These are phyloP conservation scores for Eonycteris spelaea DNA, from an alignment of 2,113 vertebrate species.

Conservation along the genomic window DNA sequence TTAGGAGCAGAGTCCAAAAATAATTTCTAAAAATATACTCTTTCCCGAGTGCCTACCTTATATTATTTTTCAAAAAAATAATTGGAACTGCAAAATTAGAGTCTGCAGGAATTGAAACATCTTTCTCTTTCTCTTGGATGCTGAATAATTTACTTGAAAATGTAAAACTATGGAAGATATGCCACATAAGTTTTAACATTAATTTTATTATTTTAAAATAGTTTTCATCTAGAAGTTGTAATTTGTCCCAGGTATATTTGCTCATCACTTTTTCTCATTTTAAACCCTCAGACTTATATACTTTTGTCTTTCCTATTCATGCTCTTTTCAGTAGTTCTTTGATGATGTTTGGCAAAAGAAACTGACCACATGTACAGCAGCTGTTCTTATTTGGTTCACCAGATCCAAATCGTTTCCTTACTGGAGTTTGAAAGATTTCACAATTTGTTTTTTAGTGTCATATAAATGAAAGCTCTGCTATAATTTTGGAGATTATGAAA, in stretches of 20 bases:
- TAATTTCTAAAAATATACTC: too few relatives aligned
- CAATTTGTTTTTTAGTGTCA: slow-evolving; percentile 23
- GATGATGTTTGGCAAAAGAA: neutral
- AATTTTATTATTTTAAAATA: neutral
- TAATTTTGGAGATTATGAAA: slow-evolving; percentile 13
- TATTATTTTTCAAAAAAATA: too few relatives aligned
- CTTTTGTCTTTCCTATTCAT: neutral
- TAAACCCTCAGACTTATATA: neutral
- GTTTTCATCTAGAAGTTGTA: neutral
- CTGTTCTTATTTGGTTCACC: neutral
- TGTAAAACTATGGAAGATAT: too few relatives aligned
- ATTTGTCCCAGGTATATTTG: neutral
- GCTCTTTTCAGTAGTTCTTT: neutral
- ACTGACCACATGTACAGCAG: neutral
- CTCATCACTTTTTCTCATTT: neutral
- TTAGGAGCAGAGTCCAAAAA: too few relatives aligned
- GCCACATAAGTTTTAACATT: neutral
- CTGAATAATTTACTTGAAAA: too few relatives aligned
- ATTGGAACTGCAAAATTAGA: too few relatives aligned
- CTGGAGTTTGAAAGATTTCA: neutral
- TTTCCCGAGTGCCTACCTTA: too few relatives aligned
- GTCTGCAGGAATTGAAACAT: too few relatives aligned
- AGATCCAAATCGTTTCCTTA: neutral
- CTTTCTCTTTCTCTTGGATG: too few relatives aligned
- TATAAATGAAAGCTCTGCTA: slow-evolving; percentile 15